phyloP scores from a whole-genome alignment of 2,888 invertebrate species.

The Trimorus sp. region DNA sequence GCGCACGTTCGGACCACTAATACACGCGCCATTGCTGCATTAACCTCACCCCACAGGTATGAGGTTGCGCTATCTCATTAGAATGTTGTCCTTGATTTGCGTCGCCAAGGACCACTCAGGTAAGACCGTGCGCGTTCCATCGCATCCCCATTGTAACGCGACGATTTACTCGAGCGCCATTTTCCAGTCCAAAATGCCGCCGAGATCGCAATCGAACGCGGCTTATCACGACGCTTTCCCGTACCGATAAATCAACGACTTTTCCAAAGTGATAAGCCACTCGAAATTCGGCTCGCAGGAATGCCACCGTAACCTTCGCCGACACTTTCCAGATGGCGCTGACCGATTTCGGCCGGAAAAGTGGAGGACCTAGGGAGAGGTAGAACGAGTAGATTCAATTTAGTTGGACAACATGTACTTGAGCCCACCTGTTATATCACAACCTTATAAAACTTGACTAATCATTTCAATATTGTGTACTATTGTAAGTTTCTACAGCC shows the following conservation, averaged over 20 bases:
- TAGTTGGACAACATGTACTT: too few species aligned
- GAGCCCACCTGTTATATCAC: too few species aligned
- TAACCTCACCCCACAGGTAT: conserved; percentile 51
- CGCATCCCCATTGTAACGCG: conserved; percentile 24
- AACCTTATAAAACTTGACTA: too few species aligned
- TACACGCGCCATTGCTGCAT: conserved; percentile 37
- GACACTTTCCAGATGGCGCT: too few species aligned
- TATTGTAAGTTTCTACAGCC: too few species aligned
- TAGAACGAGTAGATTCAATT: too few species aligned
- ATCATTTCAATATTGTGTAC: too few species aligned
- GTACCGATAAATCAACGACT: neutral
- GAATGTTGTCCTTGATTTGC: conserved; percentile 63
- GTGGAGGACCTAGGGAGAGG: too few species aligned
- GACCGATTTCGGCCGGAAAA: too few species aligned
- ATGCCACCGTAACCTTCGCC: too few species aligned
- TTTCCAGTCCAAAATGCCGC: conserved; percentile 33
- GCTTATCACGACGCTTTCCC: conserved; percentile 14
- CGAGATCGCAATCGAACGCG: conserved; percentile 15
- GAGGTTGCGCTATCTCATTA: conserved; percentile 58
- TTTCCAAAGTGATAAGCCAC: too few species aligned
- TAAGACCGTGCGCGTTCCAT: conserved; percentile 40
- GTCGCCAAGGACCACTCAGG: conserved; percentile 51
- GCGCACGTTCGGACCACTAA: conserved; percentile 34
- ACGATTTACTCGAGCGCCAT: conserved; percentile 46
- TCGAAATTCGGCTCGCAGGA: too few species aligned